These are phyloP conservation scores for Ianthella basta DNA, from an alignment of 37 sponge, comb jelly and placozoan genomes.

Conservation along the genomic window DNA sequence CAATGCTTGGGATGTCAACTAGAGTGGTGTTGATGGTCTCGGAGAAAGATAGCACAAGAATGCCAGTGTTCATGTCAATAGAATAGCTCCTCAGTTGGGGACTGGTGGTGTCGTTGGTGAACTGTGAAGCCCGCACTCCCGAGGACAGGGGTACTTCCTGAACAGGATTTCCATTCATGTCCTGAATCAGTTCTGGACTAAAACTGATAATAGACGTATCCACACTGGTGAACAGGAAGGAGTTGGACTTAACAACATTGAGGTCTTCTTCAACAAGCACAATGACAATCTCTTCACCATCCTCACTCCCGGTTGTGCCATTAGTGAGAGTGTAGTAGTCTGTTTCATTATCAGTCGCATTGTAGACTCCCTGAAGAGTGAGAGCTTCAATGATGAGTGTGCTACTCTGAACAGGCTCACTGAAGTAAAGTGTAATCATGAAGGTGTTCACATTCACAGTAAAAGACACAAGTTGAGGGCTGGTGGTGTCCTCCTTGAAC, in stretches of 20 bases:
- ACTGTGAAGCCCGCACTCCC: constrained; percentile 44
- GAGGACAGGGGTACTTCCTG: constrained; percentile 17
- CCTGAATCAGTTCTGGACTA: constrained; percentile 57
- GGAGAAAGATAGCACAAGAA: constrained; percentile 70
- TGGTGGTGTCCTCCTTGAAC: constrained; percentile 67
- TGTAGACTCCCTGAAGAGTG: constrained; percentile 67
- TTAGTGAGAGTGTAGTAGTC: constrained; percentile 55
- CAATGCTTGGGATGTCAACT: constrained; percentile 41
- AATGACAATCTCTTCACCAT: constrained; percentile 61
- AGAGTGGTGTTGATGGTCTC: constrained; percentile 83
- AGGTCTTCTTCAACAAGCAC: constrained; percentile 63
- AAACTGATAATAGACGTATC: constrained; percentile 72
- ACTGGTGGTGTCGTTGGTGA: constrained; percentile 56
- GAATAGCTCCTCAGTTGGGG: constrained; percentile 60
- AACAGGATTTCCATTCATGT: constrained; percentile 84
- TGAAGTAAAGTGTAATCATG: constrained; percentile 58
- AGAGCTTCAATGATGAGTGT: constrained; percentile 63
- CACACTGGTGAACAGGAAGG: constrained; percentile 41
- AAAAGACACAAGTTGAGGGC: constrained; percentile 61
- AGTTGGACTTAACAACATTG: constrained; percentile 71
- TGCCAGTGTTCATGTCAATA: constrained; percentile 79
- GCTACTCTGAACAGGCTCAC: constrained; percentile 72
- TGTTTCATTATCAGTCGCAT: constrained; percentile 18
- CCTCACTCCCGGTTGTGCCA: constrained; percentile 59
- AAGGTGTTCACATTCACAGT: constrained; percentile 46